Evolutionary conservation across 2,888 invertebrate species (phyloP).

Genomic region (Stenotaenia linearis): DNA sequence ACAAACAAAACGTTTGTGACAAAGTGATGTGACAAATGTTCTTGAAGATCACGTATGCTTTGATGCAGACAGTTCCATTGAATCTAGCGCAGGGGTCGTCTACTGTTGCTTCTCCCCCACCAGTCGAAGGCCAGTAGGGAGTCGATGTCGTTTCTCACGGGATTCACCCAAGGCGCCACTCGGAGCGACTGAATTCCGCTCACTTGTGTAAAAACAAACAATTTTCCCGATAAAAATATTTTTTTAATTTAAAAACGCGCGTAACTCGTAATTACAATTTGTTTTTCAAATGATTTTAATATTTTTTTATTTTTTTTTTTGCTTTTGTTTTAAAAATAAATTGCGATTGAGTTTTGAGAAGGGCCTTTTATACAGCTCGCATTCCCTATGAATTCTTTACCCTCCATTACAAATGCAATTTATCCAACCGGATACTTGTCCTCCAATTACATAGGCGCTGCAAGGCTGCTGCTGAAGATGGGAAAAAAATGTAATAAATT

Average conservation of each 20-base stretch:
- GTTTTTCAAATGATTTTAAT: not conserved
- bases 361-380: not conserved
- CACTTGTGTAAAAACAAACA: no score
- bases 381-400: not conserved
- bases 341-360: no score
- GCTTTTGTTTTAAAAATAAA: no score
- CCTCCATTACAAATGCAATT: not conserved
- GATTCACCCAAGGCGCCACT: not conserved
- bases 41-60: not conserved
- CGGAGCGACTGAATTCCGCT: no score
- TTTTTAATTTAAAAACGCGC: not conserved
- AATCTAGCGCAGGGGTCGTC: not conserved
- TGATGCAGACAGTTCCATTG: not conserved
- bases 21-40: not conserved
- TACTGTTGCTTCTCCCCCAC: not conserved
- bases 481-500: not conserved
- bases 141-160: not conserved
- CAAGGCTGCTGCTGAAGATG: not conserved
- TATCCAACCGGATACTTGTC: not conserved
- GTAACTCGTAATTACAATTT: not conserved
- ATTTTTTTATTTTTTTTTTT: not conserved
- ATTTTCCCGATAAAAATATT: no score
- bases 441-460: not conserved
- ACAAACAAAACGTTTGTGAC: no score
- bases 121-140: not conserved